Base-by-base conservation (phyloP, 2,888 invertebrate species). In the Leucozona laternaria region DNA sequence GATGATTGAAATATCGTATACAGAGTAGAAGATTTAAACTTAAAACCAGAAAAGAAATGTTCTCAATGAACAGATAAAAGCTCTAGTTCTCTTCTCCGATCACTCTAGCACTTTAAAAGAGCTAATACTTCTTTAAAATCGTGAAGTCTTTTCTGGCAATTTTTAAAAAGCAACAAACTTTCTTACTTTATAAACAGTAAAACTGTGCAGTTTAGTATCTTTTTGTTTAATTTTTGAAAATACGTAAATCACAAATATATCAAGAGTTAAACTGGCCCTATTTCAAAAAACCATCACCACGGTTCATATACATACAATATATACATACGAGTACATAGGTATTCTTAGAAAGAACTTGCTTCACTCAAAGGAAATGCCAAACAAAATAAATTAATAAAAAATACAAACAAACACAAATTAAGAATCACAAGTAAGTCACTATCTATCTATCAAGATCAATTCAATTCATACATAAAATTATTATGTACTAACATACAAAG, bases 311-410 rank as follows among this genome's bases (percentile, higher is more conserved):
- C 10, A 45, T 10, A n/a, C n/a, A n/a, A 45, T n/a, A n/a, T 3
- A 15, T n/a, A n/a, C 13, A n/a, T n/a, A 2, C 4, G 5, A 7
- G 43, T 43, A n/a, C 43, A 43, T 45, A 20, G 20, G 10, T 48
- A 60, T 40, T 60, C 60, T 60, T 60, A 60, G 40, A 60, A 37
- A 2, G 37, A 60, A 60, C 60, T 60, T 60, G 40, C 37, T 60
- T 60, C 40, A 40, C 0, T 60, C 15, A 60, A 8, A 40, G 1
- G 2, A 22, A 60, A 37, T n/a, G 15, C 45, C 37, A 58, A 31
- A 20, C 17, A 48, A 15, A 22, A 28, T 28, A 28, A 25, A 17
- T 8, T 17, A 45, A 45, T 10, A 43, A 45, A 53, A 75, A 37
- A 70, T 45, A 60, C 25, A 58, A 58, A 20, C 15, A 55, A n/a